These are phyloP conservation scores for Xerus inauris DNA, from an alignment of 2,113 vertebrate species.

Conservation along the genomic window DNA sequence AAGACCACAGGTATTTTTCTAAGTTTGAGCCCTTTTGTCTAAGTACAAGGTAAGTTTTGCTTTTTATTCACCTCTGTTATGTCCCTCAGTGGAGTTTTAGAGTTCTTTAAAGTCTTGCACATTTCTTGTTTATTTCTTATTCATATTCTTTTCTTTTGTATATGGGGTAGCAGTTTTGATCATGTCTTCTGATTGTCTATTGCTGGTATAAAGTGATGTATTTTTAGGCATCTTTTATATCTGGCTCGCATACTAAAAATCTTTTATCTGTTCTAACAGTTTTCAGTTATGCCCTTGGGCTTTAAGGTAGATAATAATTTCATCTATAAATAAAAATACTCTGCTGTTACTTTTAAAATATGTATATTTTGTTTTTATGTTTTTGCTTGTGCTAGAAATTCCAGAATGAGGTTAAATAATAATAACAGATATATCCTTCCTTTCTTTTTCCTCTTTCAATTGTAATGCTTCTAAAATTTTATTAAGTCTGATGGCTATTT, in stretches of 20 bases:
- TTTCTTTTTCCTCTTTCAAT: constrained; percentile 26
- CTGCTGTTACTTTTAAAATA: background rate
- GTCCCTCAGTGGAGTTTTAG: background rate
- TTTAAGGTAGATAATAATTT: constrained; percentile 13
- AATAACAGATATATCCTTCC: background rate
- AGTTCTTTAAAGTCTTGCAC: background rate
- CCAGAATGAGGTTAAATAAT: constrained; percentile 54
- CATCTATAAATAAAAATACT: background rate
- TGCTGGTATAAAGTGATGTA: background rate
- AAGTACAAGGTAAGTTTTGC: background rate
- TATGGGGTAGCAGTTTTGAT: background rate
- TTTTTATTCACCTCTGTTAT: background rate
- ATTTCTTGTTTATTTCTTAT: constrained; percentile 43
- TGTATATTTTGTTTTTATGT: background rate
- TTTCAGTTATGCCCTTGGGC: background rate
- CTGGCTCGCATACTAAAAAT: background rate
- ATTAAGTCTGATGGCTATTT: constrained; percentile 2
- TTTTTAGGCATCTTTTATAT: constrained; percentile 1
- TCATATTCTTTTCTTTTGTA: constrained; percentile 22
- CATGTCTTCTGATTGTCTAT: constrained; percentile 1
- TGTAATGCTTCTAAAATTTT: background rate
- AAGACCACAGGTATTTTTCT: background rate
- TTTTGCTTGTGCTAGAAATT: constrained; percentile 47
- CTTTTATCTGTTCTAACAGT: background rate
- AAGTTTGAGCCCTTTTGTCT: background rate